Percentiles rank a stretch among this genome's conserved stretches.
Conservation (phyloP, 2,888 invertebrate genomes). For the Philereme vetulata region DNA sequence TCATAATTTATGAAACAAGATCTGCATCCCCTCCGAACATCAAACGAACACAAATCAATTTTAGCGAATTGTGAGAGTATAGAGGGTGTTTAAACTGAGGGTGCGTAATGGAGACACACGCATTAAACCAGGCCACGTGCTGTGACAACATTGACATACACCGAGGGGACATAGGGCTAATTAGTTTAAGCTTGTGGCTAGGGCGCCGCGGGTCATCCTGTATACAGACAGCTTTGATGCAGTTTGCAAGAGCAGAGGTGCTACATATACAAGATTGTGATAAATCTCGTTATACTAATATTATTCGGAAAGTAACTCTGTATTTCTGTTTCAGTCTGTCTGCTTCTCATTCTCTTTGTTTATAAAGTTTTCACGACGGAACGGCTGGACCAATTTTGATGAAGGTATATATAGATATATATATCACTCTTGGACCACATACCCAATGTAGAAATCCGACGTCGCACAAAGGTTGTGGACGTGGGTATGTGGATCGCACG, state of each 20-base stretch:
- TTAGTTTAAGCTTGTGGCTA: constrained; percentile 78
- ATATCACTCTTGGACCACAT: no score
- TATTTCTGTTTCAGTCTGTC: no score
- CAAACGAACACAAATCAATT: constrained; percentile 78
- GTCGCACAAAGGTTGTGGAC: no score
- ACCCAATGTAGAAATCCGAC: no score
- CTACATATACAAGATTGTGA: no score
- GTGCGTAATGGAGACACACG: constrained; percentile 82
- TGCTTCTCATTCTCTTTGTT: no score
- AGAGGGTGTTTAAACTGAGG: constrained; percentile 75
- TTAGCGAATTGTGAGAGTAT: constrained; percentile 75
- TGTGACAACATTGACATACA: constrained; percentile 75
- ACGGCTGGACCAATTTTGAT: no score
- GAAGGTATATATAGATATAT: no score
- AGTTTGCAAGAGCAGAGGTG: constrained; percentile 8
- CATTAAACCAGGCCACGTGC: constrained; percentile 79
- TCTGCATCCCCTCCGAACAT: constrained; percentile 48
- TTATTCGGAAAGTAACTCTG: no score
- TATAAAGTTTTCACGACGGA: no score
- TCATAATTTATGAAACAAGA: constrained; percentile 9
- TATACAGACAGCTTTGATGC: constrained; percentile 22
- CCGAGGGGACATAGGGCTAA: constrained; percentile 64
- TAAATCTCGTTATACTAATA: no score
- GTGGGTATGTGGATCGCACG: no score
- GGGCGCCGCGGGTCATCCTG: constrained; percentile 52